A percentile compares a stretch with the other conserved stretches of the same genome.
phyloP scores from a whole-genome alignment of 1,140 invertebrate species.

The Drosophila takahashii region DNA sequence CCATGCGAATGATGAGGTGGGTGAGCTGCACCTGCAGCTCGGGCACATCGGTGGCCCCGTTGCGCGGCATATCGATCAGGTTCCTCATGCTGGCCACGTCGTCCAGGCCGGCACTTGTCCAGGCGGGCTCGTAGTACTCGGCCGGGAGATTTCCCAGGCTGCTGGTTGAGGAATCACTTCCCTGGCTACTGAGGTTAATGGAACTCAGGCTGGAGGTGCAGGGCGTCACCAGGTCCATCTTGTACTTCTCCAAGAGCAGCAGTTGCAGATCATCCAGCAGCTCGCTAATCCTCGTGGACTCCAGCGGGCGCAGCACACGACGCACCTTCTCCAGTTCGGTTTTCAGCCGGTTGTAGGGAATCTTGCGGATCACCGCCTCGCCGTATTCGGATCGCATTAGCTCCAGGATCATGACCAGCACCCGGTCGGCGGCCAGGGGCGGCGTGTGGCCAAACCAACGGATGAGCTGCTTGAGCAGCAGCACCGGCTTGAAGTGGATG shows the following conservation, averaged over 20 bases:
- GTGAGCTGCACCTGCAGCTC: constrained; percentile 43
- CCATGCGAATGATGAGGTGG: constrained; percentile 57
- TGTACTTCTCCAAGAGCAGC: constrained; percentile 31
- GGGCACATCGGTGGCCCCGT: constrained; percentile 17
- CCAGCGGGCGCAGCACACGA: neutral
- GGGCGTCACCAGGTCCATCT: neutral
- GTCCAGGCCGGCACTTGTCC: constrained; percentile 46
- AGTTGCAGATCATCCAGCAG: constrained; percentile 52
- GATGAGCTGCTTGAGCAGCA: constrained; percentile 76
- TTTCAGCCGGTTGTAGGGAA: constrained; percentile 46
- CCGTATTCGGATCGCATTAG: constrained; percentile 62
- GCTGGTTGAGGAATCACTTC: neutral
- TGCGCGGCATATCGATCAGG: constrained; percentile 41
- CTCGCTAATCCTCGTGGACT: constrained; percentile 20
- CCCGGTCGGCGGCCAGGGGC: constrained; percentile 38
- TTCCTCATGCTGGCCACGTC: constrained; percentile 59
- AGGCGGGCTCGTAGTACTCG: constrained; percentile 59
- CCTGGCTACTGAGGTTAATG: neutral
- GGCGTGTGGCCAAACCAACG: constrained; percentile 71
- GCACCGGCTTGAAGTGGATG: constrained; percentile 58
- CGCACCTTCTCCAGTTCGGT: constrained; percentile 64
- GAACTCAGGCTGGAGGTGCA: neutral
- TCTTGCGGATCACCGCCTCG: constrained; percentile 39
- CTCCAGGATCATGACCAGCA: constrained; percentile 63
- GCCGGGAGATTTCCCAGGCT: neutral